Percentiles rank a stretch among this genome's conserved stretches.
These are phyloP conservation scores for Yponomeuta malinellus DNA, from an alignment of 2,888 invertebrate species.

Conservation along the genomic window DNA sequence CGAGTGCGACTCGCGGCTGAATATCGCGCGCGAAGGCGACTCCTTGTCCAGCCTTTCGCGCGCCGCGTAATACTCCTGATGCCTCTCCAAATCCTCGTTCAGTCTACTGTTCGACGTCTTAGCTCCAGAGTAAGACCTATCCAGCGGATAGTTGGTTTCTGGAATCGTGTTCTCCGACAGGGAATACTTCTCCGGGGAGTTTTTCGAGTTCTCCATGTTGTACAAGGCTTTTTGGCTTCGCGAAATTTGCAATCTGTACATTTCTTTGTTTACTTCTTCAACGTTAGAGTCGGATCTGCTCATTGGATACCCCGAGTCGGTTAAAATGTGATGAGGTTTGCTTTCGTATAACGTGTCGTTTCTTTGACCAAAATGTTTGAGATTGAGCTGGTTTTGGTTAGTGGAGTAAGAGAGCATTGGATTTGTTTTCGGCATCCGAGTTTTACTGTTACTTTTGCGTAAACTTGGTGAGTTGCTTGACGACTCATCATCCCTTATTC, in stretches of 20 bases:
- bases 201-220: conserved; percentile 65
- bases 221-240: conserved; percentile 68
- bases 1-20: conserved; percentile 54
- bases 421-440: conserved; percentile 76
- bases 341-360: conserved; percentile 65
- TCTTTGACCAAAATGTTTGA: conserved; percentile 69
- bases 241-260: conserved; percentile 70
- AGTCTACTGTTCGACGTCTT: conserved; percentile 64
- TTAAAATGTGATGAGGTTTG: conserved; percentile 65
- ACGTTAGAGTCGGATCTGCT: conserved; percentile 70
- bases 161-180: conserved; percentile 54
- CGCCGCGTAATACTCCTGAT: conserved; percentile 54
- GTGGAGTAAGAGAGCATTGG: conserved; percentile 74
- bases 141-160: conserved; percentile 66
- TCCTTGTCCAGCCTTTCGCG: conserved; percentile 48
- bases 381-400: conserved; percentile 61
- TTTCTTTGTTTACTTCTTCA: conserved; percentile 71
- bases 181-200: conserved; percentile 56
- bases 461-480: conserved; percentile 67
- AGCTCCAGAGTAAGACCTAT: conserved; percentile 63
- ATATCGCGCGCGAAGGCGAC: conserved; percentile 49
- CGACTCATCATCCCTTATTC: conserved; percentile 61
- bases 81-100: conserved; percentile 65
- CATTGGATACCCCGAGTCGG: conserved; percentile 65
- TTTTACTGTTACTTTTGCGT: conserved; percentile 70